These are phyloP conservation scores for Sebastes kiyomatsui DNA, from an alignment of 2,797 vertebrate genomes.

Conservation along the genomic window DNA sequence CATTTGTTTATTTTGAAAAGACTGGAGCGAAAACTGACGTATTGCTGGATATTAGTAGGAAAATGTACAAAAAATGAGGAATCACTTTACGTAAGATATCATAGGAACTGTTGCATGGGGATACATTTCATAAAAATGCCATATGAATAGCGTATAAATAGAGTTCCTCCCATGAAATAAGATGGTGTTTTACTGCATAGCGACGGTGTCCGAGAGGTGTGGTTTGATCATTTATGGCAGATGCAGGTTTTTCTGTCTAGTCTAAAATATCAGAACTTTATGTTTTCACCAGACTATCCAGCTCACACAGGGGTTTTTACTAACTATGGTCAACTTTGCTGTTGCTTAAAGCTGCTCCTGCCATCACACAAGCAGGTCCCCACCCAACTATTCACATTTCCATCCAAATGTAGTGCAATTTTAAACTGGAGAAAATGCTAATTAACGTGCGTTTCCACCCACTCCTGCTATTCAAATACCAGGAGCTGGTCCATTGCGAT, in stretches of 20 bases:
- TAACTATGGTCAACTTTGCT: too few species aligned
- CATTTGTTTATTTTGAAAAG: too few species aligned
- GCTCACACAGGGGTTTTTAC: not conserved
- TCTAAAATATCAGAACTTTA: not conserved
- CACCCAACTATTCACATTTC: not conserved
- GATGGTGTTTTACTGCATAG: not conserved
- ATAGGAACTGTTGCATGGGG: too few species aligned
- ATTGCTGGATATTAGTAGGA: too few species aligned
- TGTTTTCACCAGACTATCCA: not conserved
- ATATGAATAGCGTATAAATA: not conserved
- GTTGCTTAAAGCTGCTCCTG: not conserved
- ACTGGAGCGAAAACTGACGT: too few species aligned
- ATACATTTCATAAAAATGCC: too few species aligned
- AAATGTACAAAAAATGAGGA: accelerated
- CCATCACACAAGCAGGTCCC: not conserved
- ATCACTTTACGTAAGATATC: too few species aligned
- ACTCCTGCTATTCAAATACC: not conserved
- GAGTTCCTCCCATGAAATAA: not conserved
- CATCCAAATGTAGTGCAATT: not conserved
- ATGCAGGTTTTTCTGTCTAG: not conserved
- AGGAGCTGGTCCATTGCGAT: not conserved
- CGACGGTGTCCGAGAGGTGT: accelerated
- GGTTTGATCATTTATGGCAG: too few species aligned
- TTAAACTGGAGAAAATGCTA: not conserved
- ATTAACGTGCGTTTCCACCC: not conserved